Evolutionary conservation across 2,113 vertebrate species (phyloP).

Genomic region (Cyprinus carpio): DNA sequence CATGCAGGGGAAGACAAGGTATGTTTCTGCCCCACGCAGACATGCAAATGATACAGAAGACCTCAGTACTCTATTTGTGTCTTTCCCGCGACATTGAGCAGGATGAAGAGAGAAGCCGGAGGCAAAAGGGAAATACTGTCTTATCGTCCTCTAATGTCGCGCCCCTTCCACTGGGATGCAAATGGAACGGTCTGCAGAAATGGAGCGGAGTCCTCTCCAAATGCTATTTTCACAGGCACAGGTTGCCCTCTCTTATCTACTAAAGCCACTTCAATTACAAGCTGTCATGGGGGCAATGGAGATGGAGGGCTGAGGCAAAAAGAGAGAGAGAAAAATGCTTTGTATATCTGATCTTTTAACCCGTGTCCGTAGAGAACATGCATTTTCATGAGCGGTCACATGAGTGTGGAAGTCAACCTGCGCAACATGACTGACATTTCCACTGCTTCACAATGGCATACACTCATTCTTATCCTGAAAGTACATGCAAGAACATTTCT

Average conservation of each 20-base stretch:
- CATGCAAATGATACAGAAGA: slow-evolving; percentile 22
- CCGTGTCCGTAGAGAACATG: neutral
- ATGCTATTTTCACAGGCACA: slow-evolving; percentile 54
- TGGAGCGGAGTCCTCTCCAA: slow-evolving; percentile 33
- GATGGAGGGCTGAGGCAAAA: slow-evolving; percentile 18
- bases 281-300: slow-evolving; percentile 42
- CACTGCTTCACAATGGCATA: too few relatives aligned
- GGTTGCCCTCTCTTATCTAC: slow-evolving; percentile 59
- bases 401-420: neutral
- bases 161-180: slow-evolving; percentile 22
- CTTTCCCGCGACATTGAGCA: slow-evolving; percentile 15
- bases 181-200: slow-evolving; percentile 27
- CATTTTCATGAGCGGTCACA: slow-evolving; percentile 16
- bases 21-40: slow-evolving; percentile 2
- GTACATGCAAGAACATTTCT: neutral
- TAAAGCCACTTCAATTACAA: slow-evolving; percentile 54
- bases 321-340: neutral
- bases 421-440: neutral
- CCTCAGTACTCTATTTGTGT: neutral
- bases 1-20: neutral
- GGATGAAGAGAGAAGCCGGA: neutral
- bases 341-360: neutral
- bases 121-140: neutral
- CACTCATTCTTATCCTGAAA: neutral
- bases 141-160: neutral